phyloP scores from a whole-genome alignment of 2,113 vertebrate species.

The Varanus salvator region DNA sequence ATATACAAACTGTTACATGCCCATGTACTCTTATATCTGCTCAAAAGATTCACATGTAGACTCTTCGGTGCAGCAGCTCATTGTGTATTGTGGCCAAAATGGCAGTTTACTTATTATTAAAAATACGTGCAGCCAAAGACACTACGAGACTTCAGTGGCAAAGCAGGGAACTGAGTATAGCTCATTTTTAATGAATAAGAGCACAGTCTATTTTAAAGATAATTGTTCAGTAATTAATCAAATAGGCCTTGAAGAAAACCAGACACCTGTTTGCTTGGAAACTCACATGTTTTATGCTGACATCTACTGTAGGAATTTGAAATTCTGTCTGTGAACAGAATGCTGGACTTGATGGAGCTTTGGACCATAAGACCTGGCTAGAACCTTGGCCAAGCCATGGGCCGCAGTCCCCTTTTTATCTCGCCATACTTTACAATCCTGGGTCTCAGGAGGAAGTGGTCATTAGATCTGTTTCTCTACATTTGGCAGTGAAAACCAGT shows the following conservation, averaged over 20 bases:
- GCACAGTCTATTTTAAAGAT: no score
- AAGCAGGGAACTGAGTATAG: background rate
- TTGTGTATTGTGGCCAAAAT: background rate
- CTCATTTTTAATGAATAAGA: background rate
- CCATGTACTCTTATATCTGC: no score
- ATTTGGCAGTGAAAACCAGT: background rate
- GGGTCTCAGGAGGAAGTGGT: fast-evolving
- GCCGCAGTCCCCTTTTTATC: background rate
- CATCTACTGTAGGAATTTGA: background rate
- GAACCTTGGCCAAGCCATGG: background rate
- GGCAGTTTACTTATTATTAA: background rate
- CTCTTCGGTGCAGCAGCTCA: background rate
- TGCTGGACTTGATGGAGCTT: no score
- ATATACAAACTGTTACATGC: no score
- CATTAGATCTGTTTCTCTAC: background rate
- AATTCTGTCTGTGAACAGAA: background rate
- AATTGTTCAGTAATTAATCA: background rate
- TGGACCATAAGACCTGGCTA: background rate
- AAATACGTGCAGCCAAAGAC: background rate
- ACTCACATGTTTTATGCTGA: background rate
- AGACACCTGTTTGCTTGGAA: background rate
- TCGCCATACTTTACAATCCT: background rate
- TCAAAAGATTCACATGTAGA: background rate
- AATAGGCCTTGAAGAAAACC: background rate
- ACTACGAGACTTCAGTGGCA: background rate